Conservation (phyloP, 2,888 invertebrate species). For the Hydriomena furcata region DNA sequence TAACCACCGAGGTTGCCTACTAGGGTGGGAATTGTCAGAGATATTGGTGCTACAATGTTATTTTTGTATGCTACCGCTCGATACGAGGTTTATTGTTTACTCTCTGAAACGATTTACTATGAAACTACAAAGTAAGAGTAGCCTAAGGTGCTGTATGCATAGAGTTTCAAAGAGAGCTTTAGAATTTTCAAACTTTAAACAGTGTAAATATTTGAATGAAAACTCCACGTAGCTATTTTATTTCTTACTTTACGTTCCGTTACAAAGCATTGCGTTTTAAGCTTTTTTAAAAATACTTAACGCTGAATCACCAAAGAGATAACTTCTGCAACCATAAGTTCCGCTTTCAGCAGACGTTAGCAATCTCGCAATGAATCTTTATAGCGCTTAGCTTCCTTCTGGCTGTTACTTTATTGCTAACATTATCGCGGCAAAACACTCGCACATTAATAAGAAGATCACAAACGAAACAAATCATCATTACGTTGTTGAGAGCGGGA, state of each 20-base stretch:
- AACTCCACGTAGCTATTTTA: conserved; percentile 5
- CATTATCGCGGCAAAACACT: conserved; percentile 42
- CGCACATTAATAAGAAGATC: conserved; percentile 41
- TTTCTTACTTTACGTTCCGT: too few relatives aligned
- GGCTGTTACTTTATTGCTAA: conserved; percentile 34
- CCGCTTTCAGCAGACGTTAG: conserved; percentile 32
- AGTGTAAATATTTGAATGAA: neutral
- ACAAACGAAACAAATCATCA: conserved; percentile 42
- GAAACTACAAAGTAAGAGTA: too few relatives aligned
- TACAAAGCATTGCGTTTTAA: neutral
- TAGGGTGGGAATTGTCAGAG: too few relatives aligned
- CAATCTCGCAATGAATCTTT: conserved; percentile 37
- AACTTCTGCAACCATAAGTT: conserved; percentile 20
- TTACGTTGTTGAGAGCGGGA: conserved; percentile 31
- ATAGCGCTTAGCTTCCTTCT: conserved; percentile 35
- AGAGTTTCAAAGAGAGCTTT: neutral
- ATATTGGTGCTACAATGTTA: neutral
- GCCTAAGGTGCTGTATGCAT: neutral
- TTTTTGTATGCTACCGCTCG: neutral
- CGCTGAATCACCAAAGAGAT: conserved; percentile 15
- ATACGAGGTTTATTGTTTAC: neutral
- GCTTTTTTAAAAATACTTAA: conserved; percentile 11
- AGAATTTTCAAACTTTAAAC: neutral
- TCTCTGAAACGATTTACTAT: neutral
- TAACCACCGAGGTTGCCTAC: too few relatives aligned